Percentiles rank a stretch among this genome's conserved stretches.
Evolutionary conservation across 2,888 invertebrate species (phyloP).

Genomic region (Limenitis camilla): DNA sequence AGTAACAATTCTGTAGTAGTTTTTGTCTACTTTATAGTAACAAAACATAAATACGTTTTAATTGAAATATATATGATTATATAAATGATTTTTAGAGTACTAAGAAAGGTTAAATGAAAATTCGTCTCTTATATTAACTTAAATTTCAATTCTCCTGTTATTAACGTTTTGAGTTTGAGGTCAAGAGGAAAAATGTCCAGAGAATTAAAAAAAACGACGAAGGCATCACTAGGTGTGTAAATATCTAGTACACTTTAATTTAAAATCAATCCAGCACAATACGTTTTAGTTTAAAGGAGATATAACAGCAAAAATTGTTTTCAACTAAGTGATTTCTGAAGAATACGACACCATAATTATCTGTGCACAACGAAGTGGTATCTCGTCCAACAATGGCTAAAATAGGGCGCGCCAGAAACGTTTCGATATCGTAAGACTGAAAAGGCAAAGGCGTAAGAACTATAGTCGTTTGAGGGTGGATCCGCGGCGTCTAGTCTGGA

Average conservation of each 20-base stretch:
- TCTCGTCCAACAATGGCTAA: constrained; percentile 46
- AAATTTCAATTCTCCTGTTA: background rate
- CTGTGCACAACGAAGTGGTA: constrained; percentile 38
- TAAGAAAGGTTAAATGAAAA: too few relatives aligned
- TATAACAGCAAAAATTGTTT: background rate
- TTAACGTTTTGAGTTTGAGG: background rate
- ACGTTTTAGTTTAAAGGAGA: background rate
- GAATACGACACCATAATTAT: constrained; percentile 43
- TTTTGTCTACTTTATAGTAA: too few relatives aligned
- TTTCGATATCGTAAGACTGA: constrained; percentile 4
- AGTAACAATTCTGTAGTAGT: too few relatives aligned
- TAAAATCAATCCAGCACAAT: background rate
- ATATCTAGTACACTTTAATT: background rate
- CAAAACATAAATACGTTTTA: too few relatives aligned
- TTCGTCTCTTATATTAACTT: too few relatives aligned
- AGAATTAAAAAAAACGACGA: background rate
- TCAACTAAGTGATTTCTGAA: constrained; percentile 26
- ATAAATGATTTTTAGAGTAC: too few relatives aligned
- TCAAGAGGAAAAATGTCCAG: background rate
- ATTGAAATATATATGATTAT: too few relatives aligned
- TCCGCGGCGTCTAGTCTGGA: constrained; percentile 17
- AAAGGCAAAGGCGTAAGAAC: constrained; percentile 3
- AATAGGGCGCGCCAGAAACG: constrained; percentile 7
- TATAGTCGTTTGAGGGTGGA: constrained; percentile 4
- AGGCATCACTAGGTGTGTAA: background rate